These are phyloP conservation scores for Adrianichthys oophorus DNA, from an alignment of 2,797 vertebrate species.

Conservation along the genomic window DNA sequence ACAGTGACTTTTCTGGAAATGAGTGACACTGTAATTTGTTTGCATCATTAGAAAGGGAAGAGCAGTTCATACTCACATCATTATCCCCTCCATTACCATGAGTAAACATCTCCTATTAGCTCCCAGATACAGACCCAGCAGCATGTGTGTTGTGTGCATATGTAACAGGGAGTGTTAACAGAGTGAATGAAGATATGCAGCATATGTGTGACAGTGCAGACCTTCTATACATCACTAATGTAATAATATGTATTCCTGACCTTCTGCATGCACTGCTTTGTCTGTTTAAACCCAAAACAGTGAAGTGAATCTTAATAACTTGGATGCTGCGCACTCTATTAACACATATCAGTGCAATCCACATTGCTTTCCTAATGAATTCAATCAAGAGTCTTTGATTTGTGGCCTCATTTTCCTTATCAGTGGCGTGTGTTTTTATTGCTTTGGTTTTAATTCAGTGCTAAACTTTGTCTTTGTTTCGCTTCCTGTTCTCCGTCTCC, in stretches of 20 bases:
- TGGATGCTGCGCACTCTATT: neutral
- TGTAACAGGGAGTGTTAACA: neutral
- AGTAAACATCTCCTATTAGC: conserved; percentile 64
- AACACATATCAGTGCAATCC: conserved; percentile 18
- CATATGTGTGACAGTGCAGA: neutral
- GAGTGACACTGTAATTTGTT: conserved; percentile 36
- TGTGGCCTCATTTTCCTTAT: conserved; percentile 39
- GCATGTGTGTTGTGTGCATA: conserved; percentile 27
- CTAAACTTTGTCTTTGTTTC: conserved; percentile 21
- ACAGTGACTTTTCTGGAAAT: conserved; percentile 40
- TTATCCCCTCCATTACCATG: conserved; percentile 62
- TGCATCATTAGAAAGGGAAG: conserved; percentile 63
- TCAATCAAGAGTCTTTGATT: conserved; percentile 54
- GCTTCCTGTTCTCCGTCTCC: conserved; percentile 30
- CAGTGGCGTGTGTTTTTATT: conserved; percentile 10
- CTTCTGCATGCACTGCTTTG: no score
- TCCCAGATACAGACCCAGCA: conserved; percentile 37
- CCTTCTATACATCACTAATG: no score
- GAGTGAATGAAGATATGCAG: conserved; percentile 4
- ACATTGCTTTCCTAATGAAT: conserved; percentile 48
- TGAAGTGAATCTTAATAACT: conserved; percentile 13
- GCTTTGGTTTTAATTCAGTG: conserved; percentile 14
- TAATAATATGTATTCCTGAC: no score
- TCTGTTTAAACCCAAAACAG: neutral
- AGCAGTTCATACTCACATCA: conserved; percentile 61